Evolutionary conservation across 1,140 invertebrate species (phyloP), one percentile per base, ranked within the genome.

Genomic region (Drosophila neocordata): DNA sequence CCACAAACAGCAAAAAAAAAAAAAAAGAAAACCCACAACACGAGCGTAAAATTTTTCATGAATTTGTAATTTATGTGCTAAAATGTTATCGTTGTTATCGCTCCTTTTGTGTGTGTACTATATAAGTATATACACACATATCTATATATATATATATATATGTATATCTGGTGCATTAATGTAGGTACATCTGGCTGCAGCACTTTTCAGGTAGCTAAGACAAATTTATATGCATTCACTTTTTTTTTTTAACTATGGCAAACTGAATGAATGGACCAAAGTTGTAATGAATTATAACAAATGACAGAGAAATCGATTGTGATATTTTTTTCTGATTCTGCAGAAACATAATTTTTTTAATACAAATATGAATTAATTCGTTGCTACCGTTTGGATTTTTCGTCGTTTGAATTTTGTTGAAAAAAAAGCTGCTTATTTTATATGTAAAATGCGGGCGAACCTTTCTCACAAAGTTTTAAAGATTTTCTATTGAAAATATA

Each of bases 11-110:
- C 6, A 4, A 74, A 66, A 66, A 58, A 75, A 52, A 44, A 37
- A 66, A 51, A 53, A 76, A 51, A 65, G 68, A 69, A 77, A 87
- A 61, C 81, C 65, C 73, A 87, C 66, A 85, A 87, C 82, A 85
- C 69, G 82, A 81, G 82, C 70, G 79, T 87, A 78, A 81, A 87
- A 87, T 85, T 85, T 85, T 85, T 78, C 82, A 85, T 85, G 82
- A 87, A 85, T 85, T 85, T 82, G 82, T 85, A 87, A 85, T 85
- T 85, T 87, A 85, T 85, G 82, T 85, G 82, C 82, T 85, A 85
- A 85, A 85, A 85, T 85, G 82, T 85, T 85, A 85, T 85, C 82
- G 82, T 87, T 85, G 82, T 85, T 85, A 85, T 85, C 82, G 82
- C 73, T 65, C 67, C 77, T 73, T 87, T 80, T 85, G 77, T 85